Evolutionary conservation across 2,888 invertebrate genomes (phyloP).

Genomic region (Geophilus truncorum): DNA sequence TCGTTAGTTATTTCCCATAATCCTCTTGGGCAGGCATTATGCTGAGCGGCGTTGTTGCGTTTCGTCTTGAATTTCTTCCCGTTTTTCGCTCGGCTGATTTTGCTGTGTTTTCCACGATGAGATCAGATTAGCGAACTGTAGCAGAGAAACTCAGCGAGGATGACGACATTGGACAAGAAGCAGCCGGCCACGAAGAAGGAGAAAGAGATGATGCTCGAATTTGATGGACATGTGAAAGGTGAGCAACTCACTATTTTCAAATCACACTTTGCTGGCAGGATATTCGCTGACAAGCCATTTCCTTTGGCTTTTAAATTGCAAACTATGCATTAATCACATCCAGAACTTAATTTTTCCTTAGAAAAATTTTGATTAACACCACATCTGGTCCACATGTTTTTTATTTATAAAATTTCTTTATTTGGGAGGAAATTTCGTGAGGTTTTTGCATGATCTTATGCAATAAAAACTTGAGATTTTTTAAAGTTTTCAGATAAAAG

Average conservation of each 20-base stretch:
- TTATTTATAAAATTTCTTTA: too few relatives aligned
- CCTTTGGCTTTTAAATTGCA: too few relatives aligned
- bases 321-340: too few relatives aligned
- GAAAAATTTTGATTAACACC: too few relatives aligned
- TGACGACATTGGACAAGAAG: not conserved
- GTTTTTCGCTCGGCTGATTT: not conserved
- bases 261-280: not conserved
- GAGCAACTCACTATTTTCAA: not conserved
- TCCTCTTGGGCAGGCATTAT: not conserved
- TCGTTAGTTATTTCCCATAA: not conserved
- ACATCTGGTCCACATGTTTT: too few relatives aligned
- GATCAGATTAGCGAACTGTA: not conserved
- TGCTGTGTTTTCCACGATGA: not conserved
- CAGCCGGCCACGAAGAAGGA: not conserved
- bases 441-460: too few relatives aligned
- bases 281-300: not conserved
- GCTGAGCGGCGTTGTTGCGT: conserved; percentile 4
- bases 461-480: too few relatives aligned
- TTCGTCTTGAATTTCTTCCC: not conserved
- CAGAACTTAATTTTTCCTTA: too few relatives aligned
- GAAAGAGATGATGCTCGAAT: not conserved
- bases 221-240: not conserved
- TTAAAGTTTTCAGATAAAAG: too few relatives aligned
- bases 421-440: too few relatives aligned
- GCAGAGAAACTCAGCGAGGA: not conserved